Conservation (phyloP, 2,113 vertebrate species). For the Pongo pygmaeus region DNA sequence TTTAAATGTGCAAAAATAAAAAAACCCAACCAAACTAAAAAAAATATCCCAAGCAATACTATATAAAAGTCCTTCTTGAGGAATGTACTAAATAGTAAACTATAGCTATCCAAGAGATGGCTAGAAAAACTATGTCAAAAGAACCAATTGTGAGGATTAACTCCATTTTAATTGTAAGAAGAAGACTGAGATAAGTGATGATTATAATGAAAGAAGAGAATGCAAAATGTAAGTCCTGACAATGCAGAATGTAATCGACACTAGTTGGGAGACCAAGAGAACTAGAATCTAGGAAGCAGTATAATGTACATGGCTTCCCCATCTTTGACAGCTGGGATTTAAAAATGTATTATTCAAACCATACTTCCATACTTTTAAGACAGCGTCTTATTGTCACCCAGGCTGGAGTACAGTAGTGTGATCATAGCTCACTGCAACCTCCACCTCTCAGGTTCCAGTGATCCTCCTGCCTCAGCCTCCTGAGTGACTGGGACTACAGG, state of each 20-base stretch:
- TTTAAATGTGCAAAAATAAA: neutral
- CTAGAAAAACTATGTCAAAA: neutral
- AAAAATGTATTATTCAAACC: neutral
- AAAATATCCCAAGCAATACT: neutral
- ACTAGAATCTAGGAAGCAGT: neutral
- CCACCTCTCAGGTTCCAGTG: no score
- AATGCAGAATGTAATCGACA: neutral
- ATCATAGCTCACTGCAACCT: no score
- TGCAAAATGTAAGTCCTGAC: neutral
- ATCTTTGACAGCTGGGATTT: neutral
- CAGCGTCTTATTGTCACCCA: no score
- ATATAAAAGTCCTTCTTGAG: neutral
- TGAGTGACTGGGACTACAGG: no score
- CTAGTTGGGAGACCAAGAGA: neutral
- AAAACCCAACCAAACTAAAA: neutral
- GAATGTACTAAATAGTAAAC: neutral
- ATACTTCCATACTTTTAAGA: neutral
- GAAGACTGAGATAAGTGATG: neutral
- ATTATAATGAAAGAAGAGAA: neutral
- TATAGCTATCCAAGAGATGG: neutral
- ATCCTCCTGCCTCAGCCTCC: no score
- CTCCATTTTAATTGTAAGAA: neutral
- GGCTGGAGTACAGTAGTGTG: no score
- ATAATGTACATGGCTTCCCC: neutral
- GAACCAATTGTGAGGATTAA: neutral